Percentiles rank a stretch among this genome's conserved stretches.
phyloP scores from a whole-genome alignment of 2,888 invertebrate species.

The Protula sp. region DNA sequence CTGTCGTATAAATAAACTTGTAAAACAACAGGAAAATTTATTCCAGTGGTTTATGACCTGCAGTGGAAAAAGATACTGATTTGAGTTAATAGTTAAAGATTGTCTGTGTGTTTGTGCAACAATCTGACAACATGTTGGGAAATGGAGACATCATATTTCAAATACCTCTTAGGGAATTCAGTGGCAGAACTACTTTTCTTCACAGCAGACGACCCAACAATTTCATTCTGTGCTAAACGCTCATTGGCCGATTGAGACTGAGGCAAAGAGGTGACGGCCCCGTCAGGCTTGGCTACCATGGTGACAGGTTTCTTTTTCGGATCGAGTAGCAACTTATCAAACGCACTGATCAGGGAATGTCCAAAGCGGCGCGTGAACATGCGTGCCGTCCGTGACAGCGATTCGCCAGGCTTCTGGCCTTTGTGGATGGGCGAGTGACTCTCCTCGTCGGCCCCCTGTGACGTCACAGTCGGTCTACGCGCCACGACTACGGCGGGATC shows the following conservation, averaged over 20 bases:
- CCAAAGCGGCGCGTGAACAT: conserved; percentile 22
- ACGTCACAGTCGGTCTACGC: background rate
- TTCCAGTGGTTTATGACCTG: too few species aligned
- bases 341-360: conserved; percentile 15
- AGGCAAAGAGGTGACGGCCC: too few species aligned
- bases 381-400: background rate
- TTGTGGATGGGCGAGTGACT: background rate
- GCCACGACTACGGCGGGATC: background rate
- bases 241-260: conserved; percentile 1
- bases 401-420: background rate
- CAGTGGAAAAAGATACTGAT: too few species aligned
- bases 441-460: background rate
- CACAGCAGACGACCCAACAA: background rate
- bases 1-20: too few species aligned
- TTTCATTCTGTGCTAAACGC: background rate
- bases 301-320: background rate
- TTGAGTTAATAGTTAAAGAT: too few species aligned
- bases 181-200: background rate
- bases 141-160: too few species aligned
- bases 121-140: too few species aligned
- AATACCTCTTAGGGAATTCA: background rate
- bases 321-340: conserved; percentile 21
- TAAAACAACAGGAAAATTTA: too few species aligned
- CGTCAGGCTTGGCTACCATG: background rate
- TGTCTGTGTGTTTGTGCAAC: background rate